A percentile compares a stretch with the other conserved stretches of the same genome.
These are phyloP conservation scores for Lasioglossum marginatum DNA, from an alignment of 2,888 invertebrate species.

Conservation along the genomic window DNA sequence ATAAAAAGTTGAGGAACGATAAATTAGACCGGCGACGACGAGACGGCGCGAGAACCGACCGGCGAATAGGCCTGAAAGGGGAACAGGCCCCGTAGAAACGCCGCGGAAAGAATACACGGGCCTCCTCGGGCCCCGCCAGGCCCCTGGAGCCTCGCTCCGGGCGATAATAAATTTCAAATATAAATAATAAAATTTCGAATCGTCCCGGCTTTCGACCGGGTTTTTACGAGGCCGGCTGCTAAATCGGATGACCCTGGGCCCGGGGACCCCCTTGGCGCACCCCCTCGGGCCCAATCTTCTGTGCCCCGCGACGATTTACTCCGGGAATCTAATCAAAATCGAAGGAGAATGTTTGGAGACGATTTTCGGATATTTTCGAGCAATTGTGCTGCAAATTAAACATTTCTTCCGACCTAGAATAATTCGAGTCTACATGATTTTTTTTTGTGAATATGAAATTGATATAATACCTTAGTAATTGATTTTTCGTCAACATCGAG, in stretches of 20 bases:
- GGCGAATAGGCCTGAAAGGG: conserved; percentile 2
- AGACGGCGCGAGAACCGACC: conserved; percentile 69
- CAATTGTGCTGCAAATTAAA: neutral
- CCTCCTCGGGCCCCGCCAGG: neutral
- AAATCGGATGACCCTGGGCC: conserved; percentile 38
- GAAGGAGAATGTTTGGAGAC: neutral
- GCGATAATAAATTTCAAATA: conserved; percentile 84
- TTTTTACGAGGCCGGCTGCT: conserved; percentile 61
- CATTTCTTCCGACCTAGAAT: too few species aligned
- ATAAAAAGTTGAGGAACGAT: conserved; percentile 84
- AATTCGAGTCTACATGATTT: too few species aligned
- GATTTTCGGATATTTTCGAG: neutral
- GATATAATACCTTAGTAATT: too few species aligned
- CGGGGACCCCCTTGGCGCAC: conserved; percentile 16
- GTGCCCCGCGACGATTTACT: neutral
- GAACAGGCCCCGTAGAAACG: conserved; percentile 20
- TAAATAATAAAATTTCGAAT: conserved; percentile 80
- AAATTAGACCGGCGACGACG: conserved; percentile 82
- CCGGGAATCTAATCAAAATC: neutral
- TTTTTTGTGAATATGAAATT: too few species aligned
- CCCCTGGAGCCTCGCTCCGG: conserved; percentile 49
- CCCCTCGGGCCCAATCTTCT: neutral
- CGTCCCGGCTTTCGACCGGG: conserved; percentile 30
- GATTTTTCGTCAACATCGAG: too few species aligned
- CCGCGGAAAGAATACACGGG: conserved; percentile 41